Evolutionary conservation across 2,797 vertebrate genomes (phyloP).

Genomic region (Sebastes vulpes): DNA sequence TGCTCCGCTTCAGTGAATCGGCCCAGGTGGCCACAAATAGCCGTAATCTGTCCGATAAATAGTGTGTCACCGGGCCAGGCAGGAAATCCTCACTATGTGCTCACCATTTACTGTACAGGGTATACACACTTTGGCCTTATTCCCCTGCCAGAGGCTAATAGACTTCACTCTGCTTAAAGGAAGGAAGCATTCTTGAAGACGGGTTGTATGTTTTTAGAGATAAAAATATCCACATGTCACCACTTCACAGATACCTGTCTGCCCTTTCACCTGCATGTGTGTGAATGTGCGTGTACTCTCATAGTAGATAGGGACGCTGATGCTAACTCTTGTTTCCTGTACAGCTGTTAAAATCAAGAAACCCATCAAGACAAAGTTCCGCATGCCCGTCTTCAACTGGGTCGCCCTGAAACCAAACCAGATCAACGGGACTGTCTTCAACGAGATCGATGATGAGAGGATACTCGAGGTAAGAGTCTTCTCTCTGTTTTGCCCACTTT

Average conservation of each 20-base stretch:
- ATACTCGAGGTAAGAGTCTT: slow-evolving; percentile 91
- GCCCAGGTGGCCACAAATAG: slow-evolving; percentile 41
- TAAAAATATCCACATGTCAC: slow-evolving; percentile 16
- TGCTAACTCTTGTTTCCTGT: slow-evolving; percentile 50
- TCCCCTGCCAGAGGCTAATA: not conserved
- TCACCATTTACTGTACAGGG: slow-evolving; percentile 11
- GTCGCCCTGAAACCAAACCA: slow-evolving; percentile 97
- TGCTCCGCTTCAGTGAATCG: slow-evolving; percentile 14
- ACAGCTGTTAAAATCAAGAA: slow-evolving; percentile 98
- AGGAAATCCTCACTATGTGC: slow-evolving; percentile 51
- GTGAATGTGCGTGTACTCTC: slow-evolving; percentile 1
- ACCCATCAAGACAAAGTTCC: slow-evolving; percentile 98
- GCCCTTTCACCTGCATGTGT: slow-evolving; percentile 31
- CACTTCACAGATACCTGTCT: slow-evolving; percentile 12
- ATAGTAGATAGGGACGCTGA: not conserved
- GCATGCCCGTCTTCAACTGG: slow-evolving; percentile 98
- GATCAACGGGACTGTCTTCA: slow-evolving; percentile 98
- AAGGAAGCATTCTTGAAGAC: not conserved
- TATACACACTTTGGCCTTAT: not conserved
- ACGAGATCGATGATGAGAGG: slow-evolving; percentile 96
- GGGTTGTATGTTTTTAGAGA: not conserved
- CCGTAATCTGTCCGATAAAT: slow-evolving; percentile 49
- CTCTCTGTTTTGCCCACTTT: not conserved
- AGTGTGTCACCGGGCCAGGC: slow-evolving; percentile 35
- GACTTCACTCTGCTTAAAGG: not conserved